A percentile compares a stretch with the other conserved stretches of the same genome.
Conservation (phyloP, 2,888 invertebrate genomes). For the Fragum fragum region DNA sequence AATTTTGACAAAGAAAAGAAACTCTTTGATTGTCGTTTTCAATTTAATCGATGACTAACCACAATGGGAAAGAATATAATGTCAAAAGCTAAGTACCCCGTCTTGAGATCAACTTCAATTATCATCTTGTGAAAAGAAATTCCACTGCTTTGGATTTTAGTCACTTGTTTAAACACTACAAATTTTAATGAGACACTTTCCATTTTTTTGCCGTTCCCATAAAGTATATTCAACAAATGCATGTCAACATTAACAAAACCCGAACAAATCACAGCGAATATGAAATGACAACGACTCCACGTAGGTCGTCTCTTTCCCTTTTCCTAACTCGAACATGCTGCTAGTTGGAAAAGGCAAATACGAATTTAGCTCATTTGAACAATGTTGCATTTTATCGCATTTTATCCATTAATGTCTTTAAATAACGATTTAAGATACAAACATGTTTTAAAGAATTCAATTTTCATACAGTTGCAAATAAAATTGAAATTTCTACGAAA, state of each 20-base stretch:
- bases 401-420: too few relatives aligned
- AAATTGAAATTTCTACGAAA: too few relatives aligned
- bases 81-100: conserved; percentile 7
- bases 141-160: conserved; percentile 14
- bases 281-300: conserved; percentile 46
- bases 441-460: too few relatives aligned
- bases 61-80: conserved; percentile 22
- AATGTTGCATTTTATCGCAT: too few relatives aligned
- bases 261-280: conserved; percentile 50
- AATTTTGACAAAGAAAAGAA: conserved; percentile 8
- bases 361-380: too few relatives aligned
- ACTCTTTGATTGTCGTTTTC: conserved; percentile 26
- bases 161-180: conserved; percentile 24
- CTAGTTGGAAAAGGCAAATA: too few relatives aligned
- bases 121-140: conserved; percentile 7
- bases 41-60: conserved; percentile 26
- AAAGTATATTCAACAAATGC: conserved; percentile 48
- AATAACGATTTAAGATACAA: too few relatives aligned
- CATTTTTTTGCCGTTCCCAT: conserved; percentile 31
- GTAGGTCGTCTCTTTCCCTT: conserved; percentile 43
- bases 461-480: too few relatives aligned
- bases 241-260: conserved; percentile 48
- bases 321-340: too few relatives aligned
- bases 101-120: conserved; percentile 12
- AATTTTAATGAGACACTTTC: conserved; percentile 56